phyloP scores from a whole-genome alignment of 2,888 invertebrate genomes.

The Trimorus sp. region DNA sequence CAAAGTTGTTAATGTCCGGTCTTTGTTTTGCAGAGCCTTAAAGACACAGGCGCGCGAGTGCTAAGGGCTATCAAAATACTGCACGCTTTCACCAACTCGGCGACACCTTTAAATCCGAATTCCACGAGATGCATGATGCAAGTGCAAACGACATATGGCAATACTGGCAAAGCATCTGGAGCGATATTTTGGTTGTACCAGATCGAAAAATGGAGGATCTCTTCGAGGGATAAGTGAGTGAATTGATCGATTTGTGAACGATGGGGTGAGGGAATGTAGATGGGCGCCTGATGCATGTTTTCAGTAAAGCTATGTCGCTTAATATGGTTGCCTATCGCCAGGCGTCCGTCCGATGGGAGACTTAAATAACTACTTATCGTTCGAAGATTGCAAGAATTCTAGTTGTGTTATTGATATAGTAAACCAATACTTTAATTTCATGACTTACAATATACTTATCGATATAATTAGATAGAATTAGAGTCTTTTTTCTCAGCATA shows the following conservation, averaged over 20 bases:
- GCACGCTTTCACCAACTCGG: constrained; percentile 91
- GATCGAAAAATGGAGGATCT: constrained; percentile 94
- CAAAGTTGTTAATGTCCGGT: not conserved
- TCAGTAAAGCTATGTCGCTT: constrained; percentile 21
- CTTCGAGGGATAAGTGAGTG: constrained; percentile 87
- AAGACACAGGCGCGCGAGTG: constrained; percentile 85
- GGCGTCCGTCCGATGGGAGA: constrained; percentile 25
- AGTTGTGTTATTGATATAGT: too few relatives aligned
- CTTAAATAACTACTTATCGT: constrained; percentile 17
- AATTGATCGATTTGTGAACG: too few relatives aligned
- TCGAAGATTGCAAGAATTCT: too few relatives aligned
- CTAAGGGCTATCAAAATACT: constrained; percentile 87
- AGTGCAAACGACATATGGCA: constrained; percentile 91
- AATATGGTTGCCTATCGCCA: constrained; percentile 17
- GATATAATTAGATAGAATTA: too few relatives aligned
- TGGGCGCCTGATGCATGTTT: constrained; percentile 8
- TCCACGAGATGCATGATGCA: constrained; percentile 92
- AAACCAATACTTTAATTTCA: too few relatives aligned
- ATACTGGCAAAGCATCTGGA: constrained; percentile 94
- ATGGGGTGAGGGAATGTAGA: not conserved
- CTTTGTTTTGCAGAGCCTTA: constrained; percentile 74
- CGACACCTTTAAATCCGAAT: constrained; percentile 91
- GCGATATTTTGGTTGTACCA: constrained; percentile 93
- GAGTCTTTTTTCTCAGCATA: too few relatives aligned
- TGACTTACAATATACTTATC: too few relatives aligned